Evolutionary conservation across 2,888 invertebrate species (phyloP).

Genomic region (Caenorhabditis zanzibari): DNA sequence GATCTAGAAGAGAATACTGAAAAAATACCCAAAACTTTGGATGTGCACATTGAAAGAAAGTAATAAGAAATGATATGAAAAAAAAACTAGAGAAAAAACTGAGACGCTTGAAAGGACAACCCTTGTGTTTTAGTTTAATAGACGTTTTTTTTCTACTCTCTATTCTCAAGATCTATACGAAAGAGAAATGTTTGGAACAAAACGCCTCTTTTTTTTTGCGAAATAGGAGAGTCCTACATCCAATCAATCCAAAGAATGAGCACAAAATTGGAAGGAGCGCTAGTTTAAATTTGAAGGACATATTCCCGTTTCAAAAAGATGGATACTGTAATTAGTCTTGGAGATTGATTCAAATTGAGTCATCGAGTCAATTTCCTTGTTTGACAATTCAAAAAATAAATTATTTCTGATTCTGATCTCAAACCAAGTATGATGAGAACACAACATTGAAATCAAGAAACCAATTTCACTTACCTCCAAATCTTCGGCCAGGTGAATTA

Average conservation of each 20-base stretch:
- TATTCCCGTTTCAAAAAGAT: too few relatives aligned
- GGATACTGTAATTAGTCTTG: too few relatives aligned
- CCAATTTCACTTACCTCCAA: constrained; percentile 38
- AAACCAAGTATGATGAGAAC: too few relatives aligned
- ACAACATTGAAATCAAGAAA: neutral
- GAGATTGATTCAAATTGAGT: too few relatives aligned
- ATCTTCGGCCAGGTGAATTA: constrained; percentile 49
- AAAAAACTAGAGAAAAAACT: constrained; percentile 8
- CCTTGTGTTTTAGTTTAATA: constrained; percentile 25
- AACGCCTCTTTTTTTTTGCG: constrained; percentile 16
- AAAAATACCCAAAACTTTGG: neutral
- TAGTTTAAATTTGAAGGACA: too few relatives aligned
- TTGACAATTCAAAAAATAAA: too few relatives aligned
- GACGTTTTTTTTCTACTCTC: neutral
- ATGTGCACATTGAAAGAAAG: neutral
- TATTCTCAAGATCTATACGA: constrained; percentile 38
- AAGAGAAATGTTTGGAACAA: constrained; percentile 21
- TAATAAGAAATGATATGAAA: constrained; percentile 24
- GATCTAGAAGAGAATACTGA: neutral
- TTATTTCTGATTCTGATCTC: too few relatives aligned
- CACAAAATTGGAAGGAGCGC: neutral
- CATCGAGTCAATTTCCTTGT: too few relatives aligned
- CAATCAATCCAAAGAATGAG: constrained; percentile 29
- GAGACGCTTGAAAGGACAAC: constrained; percentile 36
- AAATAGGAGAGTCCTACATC: constrained; percentile 27